Conservation (phyloP, 2,113 vertebrate species). For the Hipposideros armiger region DNA sequence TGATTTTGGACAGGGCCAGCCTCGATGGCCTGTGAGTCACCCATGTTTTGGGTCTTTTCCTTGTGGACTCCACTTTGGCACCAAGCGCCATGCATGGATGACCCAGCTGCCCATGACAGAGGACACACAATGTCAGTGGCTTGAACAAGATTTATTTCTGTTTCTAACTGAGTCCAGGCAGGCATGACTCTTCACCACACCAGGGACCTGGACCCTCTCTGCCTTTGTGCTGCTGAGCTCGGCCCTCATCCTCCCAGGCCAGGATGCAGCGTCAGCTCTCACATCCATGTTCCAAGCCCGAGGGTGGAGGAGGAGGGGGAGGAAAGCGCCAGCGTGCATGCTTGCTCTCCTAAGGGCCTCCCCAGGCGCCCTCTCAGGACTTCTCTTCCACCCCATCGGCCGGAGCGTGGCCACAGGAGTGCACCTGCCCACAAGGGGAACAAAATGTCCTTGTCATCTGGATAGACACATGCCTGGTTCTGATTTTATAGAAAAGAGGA, state of each 20-base stretch:
- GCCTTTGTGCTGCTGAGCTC: no score
- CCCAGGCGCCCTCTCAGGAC: background rate
- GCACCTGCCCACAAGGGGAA: no score
- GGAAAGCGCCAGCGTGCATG: rapidly evolving
- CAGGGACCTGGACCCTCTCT: background rate
- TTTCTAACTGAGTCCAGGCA: background rate
- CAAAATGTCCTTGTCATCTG: background rate
- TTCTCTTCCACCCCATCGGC: background rate
- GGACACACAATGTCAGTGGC: background rate
- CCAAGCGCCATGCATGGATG: background rate
- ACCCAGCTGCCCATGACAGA: background rate
- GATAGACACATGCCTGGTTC: background rate
- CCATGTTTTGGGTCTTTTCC: background rate
- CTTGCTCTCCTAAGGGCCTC: background rate
- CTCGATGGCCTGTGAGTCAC: rapidly evolving
- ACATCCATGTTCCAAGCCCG: background rate
- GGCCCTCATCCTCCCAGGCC: background rate
- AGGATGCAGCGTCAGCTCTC: rapidly evolving
- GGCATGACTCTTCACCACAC: background rate
- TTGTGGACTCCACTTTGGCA: background rate
- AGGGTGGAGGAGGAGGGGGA: background rate
- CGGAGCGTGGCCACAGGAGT: rapidly evolving
- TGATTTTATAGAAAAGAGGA: background rate
- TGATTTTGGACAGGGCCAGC: background rate
- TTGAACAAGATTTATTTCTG: background rate